These are phyloP conservation scores for Geodia barretti DNA, from an alignment of 37 sponge, comb jelly and placozoan species.

Conservation along the genomic window DNA sequence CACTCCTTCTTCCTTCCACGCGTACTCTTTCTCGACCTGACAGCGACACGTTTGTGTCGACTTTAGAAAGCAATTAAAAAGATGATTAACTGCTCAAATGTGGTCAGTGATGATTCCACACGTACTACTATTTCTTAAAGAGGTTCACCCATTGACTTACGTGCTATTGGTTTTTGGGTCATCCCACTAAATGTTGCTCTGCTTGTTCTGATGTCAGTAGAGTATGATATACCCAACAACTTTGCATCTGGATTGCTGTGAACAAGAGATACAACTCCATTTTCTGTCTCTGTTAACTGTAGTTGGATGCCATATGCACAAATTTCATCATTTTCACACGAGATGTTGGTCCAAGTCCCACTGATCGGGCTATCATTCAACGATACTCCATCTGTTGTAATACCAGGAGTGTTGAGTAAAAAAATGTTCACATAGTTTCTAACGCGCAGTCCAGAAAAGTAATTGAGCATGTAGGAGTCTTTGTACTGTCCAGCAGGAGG, in stretches of 20 bases:
- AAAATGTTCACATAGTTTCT: conserved; percentile 21
- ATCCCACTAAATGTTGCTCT: conserved; percentile 47
- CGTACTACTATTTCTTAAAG: too few relatives aligned
- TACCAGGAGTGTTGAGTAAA: conserved; percentile 4
- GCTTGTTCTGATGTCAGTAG: conserved; percentile 2
- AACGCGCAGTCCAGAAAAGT: not conserved
- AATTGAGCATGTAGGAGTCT: conserved; percentile 7
- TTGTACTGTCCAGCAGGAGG: conserved; percentile 60
- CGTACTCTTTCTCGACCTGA: too few relatives aligned
- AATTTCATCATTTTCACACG: not conserved
- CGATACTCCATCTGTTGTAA: not conserved
- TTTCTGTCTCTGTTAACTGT: not conserved
- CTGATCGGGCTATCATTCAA: not conserved
- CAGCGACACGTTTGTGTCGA: too few relatives aligned
- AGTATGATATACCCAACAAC: conserved; percentile 26
- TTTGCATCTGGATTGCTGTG: conserved; percentile 19
- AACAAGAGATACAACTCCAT: not conserved
- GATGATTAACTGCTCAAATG: too few relatives aligned
- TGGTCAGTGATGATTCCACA: too few relatives aligned
- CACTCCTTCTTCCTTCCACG: too few relatives aligned
- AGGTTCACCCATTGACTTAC: too few relatives aligned
- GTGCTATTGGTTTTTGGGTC: conserved; percentile 37
- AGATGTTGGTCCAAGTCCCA: not conserved
- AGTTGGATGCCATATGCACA: not conserved
- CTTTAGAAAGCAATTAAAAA: too few relatives aligned